Conservation (phyloP, 2,888 invertebrate genomes). For the Ochropleura leucogaster region DNA sequence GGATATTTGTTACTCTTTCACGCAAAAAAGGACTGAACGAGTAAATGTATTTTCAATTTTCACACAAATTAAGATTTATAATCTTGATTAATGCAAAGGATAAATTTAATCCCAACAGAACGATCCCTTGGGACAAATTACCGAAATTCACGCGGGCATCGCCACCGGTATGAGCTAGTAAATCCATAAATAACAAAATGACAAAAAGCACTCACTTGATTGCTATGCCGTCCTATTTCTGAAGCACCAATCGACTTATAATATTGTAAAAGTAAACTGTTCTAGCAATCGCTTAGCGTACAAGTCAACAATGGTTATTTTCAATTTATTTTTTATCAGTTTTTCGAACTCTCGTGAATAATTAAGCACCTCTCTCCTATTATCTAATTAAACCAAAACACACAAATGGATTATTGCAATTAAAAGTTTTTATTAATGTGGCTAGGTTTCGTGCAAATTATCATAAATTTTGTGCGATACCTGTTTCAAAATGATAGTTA, state of each 20-base stretch:
- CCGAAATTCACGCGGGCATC: no score
- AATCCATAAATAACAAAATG: slow-evolving; percentile 69
- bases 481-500: slow-evolving; percentile 13
- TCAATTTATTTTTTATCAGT: slow-evolving; percentile 53
- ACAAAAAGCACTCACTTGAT: slow-evolving; percentile 75
- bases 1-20: no score
- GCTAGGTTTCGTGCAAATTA: slow-evolving; percentile 8
- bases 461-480: slow-evolving; percentile 1
- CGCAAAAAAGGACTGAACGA: no score
- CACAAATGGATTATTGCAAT: slow-evolving; percentile 31
- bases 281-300: slow-evolving; percentile 40
- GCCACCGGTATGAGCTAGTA: background rate
- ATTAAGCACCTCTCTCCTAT: slow-evolving; percentile 34
- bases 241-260: slow-evolving; percentile 56
- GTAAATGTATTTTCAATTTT: no score
- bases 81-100: no score
- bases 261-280: slow-evolving; percentile 54
- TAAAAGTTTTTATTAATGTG: slow-evolving; percentile 27
- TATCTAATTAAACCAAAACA: slow-evolving; percentile 29
- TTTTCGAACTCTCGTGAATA: slow-evolving; percentile 45
- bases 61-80: no score
- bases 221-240: slow-evolving; percentile 61
- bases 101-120: no score
- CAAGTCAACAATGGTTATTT: slow-evolving; percentile 56
- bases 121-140: no score